Percentiles rank a stretch among this genome's conserved stretches.
These are phyloP conservation scores for Rotaria magnacalcarata DNA, from an alignment of 2,888 invertebrate species.

Conservation along the genomic window DNA sequence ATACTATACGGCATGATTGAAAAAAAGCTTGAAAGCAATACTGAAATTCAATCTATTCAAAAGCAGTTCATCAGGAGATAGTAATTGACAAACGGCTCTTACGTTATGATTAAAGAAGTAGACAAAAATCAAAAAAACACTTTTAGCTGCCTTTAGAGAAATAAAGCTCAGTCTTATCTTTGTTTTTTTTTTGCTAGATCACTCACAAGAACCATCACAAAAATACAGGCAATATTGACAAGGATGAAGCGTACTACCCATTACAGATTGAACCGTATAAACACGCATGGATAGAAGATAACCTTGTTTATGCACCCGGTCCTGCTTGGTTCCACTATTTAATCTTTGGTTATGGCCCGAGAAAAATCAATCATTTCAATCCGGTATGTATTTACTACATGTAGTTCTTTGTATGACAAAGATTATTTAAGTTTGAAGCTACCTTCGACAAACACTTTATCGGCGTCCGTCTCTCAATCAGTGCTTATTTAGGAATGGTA, in stretches of 20 bases:
- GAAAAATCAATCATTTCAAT: conserved; percentile 51
- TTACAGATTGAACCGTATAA: conserved; percentile 48
- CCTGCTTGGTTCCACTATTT: conserved; percentile 54
- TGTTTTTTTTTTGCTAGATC: neutral
- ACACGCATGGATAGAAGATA: conserved; percentile 37
- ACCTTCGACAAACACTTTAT: conserved; percentile 50
- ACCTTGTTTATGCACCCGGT: conserved; percentile 49
- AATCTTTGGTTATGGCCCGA: conserved; percentile 52
- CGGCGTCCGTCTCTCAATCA: conserved; percentile 48
- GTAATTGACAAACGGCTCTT: too few species aligned
- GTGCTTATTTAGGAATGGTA: conserved; percentile 43
- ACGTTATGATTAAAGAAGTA: too few species aligned
- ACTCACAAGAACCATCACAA: conserved; percentile 54
- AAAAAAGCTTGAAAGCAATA: too few species aligned
- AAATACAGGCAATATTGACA: conserved; percentile 55
- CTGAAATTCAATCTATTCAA: too few species aligned
- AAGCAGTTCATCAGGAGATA: too few species aligned
- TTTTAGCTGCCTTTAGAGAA: too few species aligned
- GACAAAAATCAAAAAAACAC: too few species aligned
- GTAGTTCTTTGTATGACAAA: neutral
- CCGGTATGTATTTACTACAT: conserved; percentile 34
- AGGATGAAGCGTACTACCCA: conserved; percentile 56
- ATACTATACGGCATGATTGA: too few species aligned
- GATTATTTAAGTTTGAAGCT: conserved; percentile 47
- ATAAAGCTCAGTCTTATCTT: too few species aligned